phyloP scores from a whole-genome alignment of 2,888 invertebrate genomes.

The Aplocera efformata region DNA sequence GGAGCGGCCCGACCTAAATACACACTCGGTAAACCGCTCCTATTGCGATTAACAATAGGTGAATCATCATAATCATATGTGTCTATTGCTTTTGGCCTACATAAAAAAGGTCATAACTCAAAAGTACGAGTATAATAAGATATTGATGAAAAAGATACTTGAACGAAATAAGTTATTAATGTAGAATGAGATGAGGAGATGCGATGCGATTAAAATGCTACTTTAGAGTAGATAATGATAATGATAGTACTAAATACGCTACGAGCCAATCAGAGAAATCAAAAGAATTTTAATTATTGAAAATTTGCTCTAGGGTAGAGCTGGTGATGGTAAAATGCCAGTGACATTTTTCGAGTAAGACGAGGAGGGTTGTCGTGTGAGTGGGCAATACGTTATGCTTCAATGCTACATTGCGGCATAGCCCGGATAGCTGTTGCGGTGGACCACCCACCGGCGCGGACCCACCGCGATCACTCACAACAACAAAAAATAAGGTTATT shows the following conservation, averaged over 20 bases:
- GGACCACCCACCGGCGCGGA: conserved; percentile 52
- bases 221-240: too few relatives aligned
- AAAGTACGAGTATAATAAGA: conserved; percentile 20
- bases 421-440: conserved; percentile 43
- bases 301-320: too few relatives aligned
- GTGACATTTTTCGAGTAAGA: conserved; percentile 24
- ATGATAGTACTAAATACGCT: too few relatives aligned
- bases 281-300: too few relatives aligned
- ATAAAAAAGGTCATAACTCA: conserved; percentile 39
- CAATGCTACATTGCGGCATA: conserved; percentile 29
- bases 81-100: conserved; percentile 51
- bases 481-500: conserved; percentile 44
- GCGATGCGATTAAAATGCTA: conserved; percentile 4
- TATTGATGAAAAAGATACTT: conserved; percentile 24
- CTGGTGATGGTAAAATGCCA: conserved; percentile 4
- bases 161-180: conserved; percentile 11
- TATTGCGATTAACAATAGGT: conserved; percentile 68
- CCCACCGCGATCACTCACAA: conserved; percentile 43
- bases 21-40: conserved; percentile 68
- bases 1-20: conserved; percentile 75
- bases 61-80: conserved; percentile 59
- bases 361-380: conserved; percentile 27
- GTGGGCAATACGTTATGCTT: conserved; percentile 35
- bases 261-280: too few relatives aligned
- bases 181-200: conserved; percentile 17